These are phyloP conservation scores for Ectemnius cavifrons DNA, from an alignment of 2,888 invertebrate genomes.

Conservation along the genomic window DNA sequence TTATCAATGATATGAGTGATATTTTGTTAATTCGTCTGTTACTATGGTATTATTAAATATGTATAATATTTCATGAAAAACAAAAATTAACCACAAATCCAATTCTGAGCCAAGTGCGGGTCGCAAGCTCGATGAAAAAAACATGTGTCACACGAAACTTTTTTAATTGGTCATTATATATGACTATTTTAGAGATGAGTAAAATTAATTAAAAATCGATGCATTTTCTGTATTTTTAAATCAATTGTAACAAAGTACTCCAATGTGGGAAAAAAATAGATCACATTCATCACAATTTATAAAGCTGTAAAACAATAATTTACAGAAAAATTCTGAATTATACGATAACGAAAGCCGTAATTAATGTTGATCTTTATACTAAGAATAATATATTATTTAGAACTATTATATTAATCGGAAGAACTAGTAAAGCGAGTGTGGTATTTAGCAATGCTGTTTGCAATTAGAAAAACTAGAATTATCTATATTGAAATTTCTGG, in stretches of 20 bases:
- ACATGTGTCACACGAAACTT: conserved; percentile 29
- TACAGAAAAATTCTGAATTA: too few species aligned
- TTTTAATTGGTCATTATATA: conserved; percentile 28
- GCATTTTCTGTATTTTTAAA: conserved; percentile 17
- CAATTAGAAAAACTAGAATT: conserved; percentile 14
- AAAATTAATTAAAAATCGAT: conserved; percentile 14
- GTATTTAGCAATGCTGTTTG: conserved; percentile 36
- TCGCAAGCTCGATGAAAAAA: conserved; percentile 61
- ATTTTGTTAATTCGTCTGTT: conserved; percentile 69
- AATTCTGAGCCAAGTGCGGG: conserved; percentile 68
- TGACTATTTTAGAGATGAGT: conserved; percentile 16
- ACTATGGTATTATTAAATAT: conserved; percentile 61
- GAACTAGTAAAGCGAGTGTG: conserved; percentile 25
- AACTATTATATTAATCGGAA: conserved; percentile 13
- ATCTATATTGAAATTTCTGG: conserved; percentile 29
- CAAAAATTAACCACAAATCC: conserved; percentile 36
- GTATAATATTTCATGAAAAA: conserved; percentile 45
- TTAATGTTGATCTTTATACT: too few species aligned
- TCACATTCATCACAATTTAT: too few species aligned
- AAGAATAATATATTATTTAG: background rate
- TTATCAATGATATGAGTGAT: conserved; percentile 67
- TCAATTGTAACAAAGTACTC: conserved; percentile 1
- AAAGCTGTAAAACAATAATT: too few species aligned
- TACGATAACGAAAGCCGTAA: too few species aligned
- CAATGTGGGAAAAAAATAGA: too few species aligned